Evolutionary conservation across 2,888 invertebrate species (phyloP).

Genomic region (Heterodera filipjevi): DNA sequence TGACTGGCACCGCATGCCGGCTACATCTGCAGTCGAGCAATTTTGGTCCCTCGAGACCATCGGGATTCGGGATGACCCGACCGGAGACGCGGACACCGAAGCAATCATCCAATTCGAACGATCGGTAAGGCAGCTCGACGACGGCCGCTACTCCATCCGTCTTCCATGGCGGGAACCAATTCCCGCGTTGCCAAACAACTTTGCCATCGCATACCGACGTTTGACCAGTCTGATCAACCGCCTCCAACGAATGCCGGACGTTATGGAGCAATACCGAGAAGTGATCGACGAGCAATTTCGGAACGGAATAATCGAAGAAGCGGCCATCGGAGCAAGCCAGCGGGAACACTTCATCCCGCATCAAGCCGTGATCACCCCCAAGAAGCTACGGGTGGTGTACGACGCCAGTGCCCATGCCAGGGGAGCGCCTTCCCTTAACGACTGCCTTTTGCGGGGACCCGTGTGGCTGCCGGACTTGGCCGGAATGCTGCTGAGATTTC

Average conservation of each 20-base stretch:
- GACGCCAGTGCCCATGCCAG: conserved; percentile 42
- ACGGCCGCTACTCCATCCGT: background rate
- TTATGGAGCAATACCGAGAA: conserved; percentile 11
- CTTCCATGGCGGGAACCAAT: background rate
- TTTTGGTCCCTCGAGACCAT: conserved; percentile 14
- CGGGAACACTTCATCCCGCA: conserved; percentile 18
- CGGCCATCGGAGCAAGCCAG: background rate
- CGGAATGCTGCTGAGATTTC: too few species aligned
- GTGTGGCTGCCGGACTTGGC: conserved; percentile 35
- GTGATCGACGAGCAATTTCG: conserved; percentile 13
- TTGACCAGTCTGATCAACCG: background rate
- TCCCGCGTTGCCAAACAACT: conserved; percentile 7
- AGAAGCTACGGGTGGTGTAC: conserved; percentile 49
- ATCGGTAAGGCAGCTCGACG: background rate
- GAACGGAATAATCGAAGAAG: conserved; percentile 37
- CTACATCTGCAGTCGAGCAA: background rate
- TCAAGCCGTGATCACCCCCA: conserved; percentile 31
- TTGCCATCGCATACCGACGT: background rate
- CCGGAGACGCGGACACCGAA: background rate
- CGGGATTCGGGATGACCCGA: conserved; percentile 14
- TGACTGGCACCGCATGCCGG: background rate
- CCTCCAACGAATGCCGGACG: background rate
- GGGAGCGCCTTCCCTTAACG: conserved; percentile 31
- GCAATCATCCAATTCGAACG: background rate
- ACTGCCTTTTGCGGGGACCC: conserved; percentile 40